These are phyloP conservation scores for Rotaria macrura DNA, from an alignment of 2,888 invertebrate species.

Conservation along the genomic window DNA sequence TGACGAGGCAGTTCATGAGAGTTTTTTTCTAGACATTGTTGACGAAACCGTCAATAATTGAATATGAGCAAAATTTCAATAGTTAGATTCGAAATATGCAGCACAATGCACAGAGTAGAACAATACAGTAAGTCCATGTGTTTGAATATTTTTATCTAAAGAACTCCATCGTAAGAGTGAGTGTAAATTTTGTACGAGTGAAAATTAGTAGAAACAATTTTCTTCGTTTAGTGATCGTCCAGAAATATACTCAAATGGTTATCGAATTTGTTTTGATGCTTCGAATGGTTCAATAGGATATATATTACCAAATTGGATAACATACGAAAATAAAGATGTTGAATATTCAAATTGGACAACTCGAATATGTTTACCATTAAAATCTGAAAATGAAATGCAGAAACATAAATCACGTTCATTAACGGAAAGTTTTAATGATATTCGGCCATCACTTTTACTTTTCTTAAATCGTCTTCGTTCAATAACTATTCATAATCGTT, in stretches of 20 bases:
- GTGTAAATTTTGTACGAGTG: not conserved
- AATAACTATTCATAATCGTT: slow-evolving; percentile 44
- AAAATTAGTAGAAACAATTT: too few species aligned
- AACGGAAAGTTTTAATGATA: slow-evolving; percentile 46
- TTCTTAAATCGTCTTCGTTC: slow-evolving; percentile 45
- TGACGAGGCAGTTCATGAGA: too few species aligned
- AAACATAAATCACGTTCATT: slow-evolving; percentile 38
- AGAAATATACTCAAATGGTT: slow-evolving; percentile 48
- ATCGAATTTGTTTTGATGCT: slow-evolving; percentile 47
- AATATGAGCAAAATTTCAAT: too few species aligned
- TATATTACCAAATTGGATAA: slow-evolving; percentile 47
- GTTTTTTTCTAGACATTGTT: too few species aligned
- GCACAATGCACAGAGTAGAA: too few species aligned
- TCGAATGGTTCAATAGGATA: slow-evolving; percentile 46
- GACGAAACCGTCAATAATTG: too few species aligned
- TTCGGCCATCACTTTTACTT: slow-evolving; percentile 47
- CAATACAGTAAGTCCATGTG: too few species aligned
- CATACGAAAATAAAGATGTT: not conserved
- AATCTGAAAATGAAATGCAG: slow-evolving; percentile 37
- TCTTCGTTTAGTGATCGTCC: slow-evolving; percentile 40
- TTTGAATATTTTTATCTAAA: too few species aligned
- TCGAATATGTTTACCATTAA: slow-evolving; percentile 43
- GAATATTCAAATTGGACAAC: slow-evolving; percentile 42
- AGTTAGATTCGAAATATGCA: too few species aligned
- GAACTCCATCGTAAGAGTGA: too few species aligned